Evolutionary conservation across 2,888 invertebrate species (phyloP).

Genomic region (Volucella inanis): DNA sequence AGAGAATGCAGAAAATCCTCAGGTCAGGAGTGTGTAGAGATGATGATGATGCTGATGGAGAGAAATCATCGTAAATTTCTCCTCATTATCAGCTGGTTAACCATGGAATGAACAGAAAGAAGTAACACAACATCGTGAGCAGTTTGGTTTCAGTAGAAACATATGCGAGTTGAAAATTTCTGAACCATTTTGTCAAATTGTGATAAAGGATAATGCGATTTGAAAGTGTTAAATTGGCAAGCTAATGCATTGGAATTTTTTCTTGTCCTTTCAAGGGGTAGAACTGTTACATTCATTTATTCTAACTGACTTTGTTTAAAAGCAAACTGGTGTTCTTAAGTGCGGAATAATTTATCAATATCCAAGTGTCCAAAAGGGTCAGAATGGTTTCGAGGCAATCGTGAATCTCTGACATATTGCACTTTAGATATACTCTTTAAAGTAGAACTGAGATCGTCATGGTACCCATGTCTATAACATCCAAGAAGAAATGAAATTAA

Average conservation of each 20-base stretch:
- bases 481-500: too few species aligned
- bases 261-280: slow-evolving; percentile 31
- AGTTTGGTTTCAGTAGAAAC: background rate
- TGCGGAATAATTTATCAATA: slow-evolving; percentile 5
- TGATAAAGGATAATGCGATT: slow-evolving; percentile 56
- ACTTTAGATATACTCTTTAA: too few species aligned
- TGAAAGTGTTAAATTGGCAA: slow-evolving; percentile 30
- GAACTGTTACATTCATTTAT: background rate
- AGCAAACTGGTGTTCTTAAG: background rate
- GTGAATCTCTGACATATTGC: too few species aligned
- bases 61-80: slow-evolving; percentile 64
- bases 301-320: background rate
- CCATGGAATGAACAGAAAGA: background rate
- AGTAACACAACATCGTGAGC: too few species aligned
- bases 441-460: too few species aligned
- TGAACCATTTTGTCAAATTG: slow-evolving; percentile 61
- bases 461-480: too few species aligned
- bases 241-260: slow-evolving; percentile 54
- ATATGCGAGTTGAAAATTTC: slow-evolving; percentile 29
- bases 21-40: slow-evolving; percentile 12
- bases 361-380: too few species aligned
- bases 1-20: slow-evolving; percentile 38
- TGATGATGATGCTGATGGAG: slow-evolving; percentile 57
- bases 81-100: slow-evolving; percentile 64
- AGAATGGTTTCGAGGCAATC: too few species aligned